phyloP scores from a whole-genome alignment of 2,113 vertebrate species.

The Gymnarchus niloticus region DNA sequence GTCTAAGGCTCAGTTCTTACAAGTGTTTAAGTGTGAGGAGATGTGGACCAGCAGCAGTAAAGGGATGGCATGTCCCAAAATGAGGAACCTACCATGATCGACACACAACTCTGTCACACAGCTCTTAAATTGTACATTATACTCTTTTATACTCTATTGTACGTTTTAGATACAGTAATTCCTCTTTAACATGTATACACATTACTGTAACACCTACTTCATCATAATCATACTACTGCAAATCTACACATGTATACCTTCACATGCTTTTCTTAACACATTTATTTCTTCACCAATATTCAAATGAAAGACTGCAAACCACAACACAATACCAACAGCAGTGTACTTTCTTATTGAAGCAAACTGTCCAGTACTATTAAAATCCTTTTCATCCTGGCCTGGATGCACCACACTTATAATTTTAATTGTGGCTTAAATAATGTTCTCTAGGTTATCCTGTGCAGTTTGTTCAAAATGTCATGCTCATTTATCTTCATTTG shows the following conservation, averaged over 20 bases:
- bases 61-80: background rate
- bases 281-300: background rate
- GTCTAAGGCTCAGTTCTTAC: no score
- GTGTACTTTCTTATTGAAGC: background rate
- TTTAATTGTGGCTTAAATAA: background rate
- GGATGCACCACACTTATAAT: background rate
- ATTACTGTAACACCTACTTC: no score
- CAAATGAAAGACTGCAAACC: background rate
- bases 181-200: background rate
- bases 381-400: background rate
- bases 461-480: background rate
- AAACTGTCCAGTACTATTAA: background rate
- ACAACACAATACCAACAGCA: background rate
- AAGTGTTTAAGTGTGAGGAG: background rate
- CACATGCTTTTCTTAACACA: background rate
- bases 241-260: background rate
- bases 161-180: background rate
- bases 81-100: background rate
- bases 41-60: background rate
- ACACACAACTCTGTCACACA: background rate
- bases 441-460: background rate
- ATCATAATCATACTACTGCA: background rate
- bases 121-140: background rate
- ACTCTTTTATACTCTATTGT: no score
- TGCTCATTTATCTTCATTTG: background rate